These are phyloP conservation scores for Progne subis DNA, from an alignment of 2,113 vertebrate species.

Conservation along the genomic window DNA sequence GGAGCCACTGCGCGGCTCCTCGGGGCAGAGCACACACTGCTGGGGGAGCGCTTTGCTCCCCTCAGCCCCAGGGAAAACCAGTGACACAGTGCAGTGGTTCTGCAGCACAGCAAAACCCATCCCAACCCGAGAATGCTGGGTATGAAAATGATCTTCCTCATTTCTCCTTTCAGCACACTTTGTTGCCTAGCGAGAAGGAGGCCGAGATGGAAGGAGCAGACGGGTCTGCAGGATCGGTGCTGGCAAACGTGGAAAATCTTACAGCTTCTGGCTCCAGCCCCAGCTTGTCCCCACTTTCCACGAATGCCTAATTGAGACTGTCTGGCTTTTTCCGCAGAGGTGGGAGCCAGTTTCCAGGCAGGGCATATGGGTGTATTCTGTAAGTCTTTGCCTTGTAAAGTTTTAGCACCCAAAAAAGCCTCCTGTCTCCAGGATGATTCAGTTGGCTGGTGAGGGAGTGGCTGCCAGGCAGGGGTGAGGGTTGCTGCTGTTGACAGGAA, in stretches of 20 bases:
- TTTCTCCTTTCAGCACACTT: slow-evolving; percentile 5
- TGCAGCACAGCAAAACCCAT: background rate
- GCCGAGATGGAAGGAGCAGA: background rate
- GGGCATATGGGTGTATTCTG: slow-evolving; percentile 42
- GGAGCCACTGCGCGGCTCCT: background rate
- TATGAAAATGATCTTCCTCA: background rate
- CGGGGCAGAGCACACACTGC: background rate
- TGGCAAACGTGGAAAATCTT: slow-evolving; percentile 48
- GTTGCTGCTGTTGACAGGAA: background rate
- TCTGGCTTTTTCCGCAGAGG: slow-evolving; percentile 19
- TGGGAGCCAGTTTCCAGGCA: slow-evolving; percentile 56
- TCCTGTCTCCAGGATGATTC: slow-evolving; percentile 8
- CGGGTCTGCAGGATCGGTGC: background rate
- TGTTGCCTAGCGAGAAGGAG: slow-evolving; percentile 4
- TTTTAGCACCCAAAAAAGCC: slow-evolving; percentile 33
- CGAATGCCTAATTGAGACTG: slow-evolving; percentile 42
- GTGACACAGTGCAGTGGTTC: background rate
- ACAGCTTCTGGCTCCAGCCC: slow-evolving; percentile 9
- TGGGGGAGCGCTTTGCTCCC: background rate
- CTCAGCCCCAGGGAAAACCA: background rate
- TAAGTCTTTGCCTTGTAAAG: slow-evolving; percentile 25
- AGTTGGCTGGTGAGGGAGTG: background rate
- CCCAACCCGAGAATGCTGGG: background rate
- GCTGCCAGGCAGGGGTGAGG: background rate
- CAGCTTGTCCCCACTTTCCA: slow-evolving; percentile 39